Evolutionary conservation across 2,888 invertebrate species (phyloP), one percentile per base, ranked within the genome.

Genomic region (Spisula subtruncata): DNA sequence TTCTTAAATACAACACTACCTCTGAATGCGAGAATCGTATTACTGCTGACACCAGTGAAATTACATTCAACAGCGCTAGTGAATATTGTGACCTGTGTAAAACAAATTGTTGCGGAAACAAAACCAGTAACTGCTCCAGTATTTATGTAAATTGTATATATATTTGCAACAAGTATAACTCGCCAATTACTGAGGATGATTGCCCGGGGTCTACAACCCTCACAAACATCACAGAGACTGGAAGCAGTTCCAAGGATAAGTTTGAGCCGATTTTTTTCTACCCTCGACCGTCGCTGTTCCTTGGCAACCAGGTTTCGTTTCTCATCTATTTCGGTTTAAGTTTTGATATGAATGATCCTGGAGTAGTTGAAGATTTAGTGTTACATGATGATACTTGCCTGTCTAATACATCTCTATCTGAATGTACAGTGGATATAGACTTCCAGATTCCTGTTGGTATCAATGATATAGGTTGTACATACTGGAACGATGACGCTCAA

Each of bases 321-420:
- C 12, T 32, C 14, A 56, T 85, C 16, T 80, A 85, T n/a, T 80
- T 79, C 54, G 85, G 79, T 16, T 10, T 85, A 29, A 85, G 85
- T 85, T 14, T 85, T 16, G 85, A 85, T 35, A 12, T 66, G 32
- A 29, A 25, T 51, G 75, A 56, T 54, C 14, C 79, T 20, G 14
- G 41, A 25, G 80, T 85, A 5, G 25, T 79, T 35, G 51, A 85
- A 41, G 35, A 41, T 16, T 41, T 85, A 8, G 29, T 4, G 35
- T 0, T 32, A 16, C 20, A 51, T 18, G 80, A 85, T 16, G 51
- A 25, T 16, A 10, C 18, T 32, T 85, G 85, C 32, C 85, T 85
- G 0, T 79, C 79, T 32, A 85, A 85, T 35, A 32, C 0, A 6
- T 35, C 41, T 5, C 0, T 20, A n/a, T 8, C 6, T 0, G 20